phyloP scores from a whole-genome alignment of 2,113 vertebrate genomes.

The Regulus satrapa region DNA sequence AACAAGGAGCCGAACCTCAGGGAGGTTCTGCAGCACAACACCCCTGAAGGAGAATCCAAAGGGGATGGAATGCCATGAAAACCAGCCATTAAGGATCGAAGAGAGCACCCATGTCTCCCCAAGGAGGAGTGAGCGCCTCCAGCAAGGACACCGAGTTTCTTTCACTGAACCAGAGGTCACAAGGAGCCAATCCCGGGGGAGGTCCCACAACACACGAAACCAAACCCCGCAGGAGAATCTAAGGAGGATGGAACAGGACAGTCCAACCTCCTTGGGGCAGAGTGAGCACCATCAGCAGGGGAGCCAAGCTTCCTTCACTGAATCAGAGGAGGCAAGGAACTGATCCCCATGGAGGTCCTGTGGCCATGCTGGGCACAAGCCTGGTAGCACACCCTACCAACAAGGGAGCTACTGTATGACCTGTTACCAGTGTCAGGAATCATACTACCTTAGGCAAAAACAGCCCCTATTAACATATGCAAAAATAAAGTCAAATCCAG shows the following conservation, averaged over 20 bases:
- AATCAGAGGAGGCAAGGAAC: neutral
- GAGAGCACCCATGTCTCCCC: neutral
- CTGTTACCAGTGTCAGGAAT: neutral
- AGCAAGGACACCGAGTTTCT: neutral
- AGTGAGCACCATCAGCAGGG: rapidly evolving
- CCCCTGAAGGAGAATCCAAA: neutral
- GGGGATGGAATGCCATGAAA: neutral
- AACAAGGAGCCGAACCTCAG: neutral
- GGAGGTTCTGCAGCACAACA: neutral
- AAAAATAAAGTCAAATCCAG: neutral
- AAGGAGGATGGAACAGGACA: neutral
- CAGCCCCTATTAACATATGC: neutral
- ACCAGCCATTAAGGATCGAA: neutral
- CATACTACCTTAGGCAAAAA: neutral
- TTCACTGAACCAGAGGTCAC: rapidly evolving
- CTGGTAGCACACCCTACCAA: neutral
- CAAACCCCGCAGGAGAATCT: neutral
- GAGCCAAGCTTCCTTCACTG: rapidly evolving
- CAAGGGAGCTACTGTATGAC: neutral
- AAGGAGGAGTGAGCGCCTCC: neutral
- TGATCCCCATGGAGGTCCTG: rapidly evolving
- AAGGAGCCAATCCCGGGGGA: neutral
- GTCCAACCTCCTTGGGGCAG: rapidly evolving
- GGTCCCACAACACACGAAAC: neutral
- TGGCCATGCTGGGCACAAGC: neutral